These are phyloP conservation scores for Amyelois transitella DNA, from an alignment of 1,140 invertebrate genomes.

Conservation along the genomic window DNA sequence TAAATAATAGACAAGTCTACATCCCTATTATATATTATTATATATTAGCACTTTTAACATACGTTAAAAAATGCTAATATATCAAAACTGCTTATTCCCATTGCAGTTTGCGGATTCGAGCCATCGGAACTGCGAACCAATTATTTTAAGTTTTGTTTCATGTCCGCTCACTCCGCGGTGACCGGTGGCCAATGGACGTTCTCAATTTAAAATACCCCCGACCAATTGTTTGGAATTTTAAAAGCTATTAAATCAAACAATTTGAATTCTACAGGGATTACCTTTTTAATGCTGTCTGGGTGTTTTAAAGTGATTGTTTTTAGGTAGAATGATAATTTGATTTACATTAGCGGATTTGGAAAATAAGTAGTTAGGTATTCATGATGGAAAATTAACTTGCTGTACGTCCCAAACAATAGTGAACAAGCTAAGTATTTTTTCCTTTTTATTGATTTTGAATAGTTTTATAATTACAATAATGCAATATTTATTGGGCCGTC, in stretches of 20 bases:
- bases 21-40: no score
- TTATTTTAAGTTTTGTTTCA: slow-evolving; percentile 72
- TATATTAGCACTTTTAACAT: no score
- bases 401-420: no score
- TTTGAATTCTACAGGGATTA: slow-evolving; percentile 22
- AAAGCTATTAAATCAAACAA: slow-evolving; percentile 38
- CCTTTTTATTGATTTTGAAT: no score
- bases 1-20: no score
- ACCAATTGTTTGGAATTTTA: slow-evolving; percentile 39
- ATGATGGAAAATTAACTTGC: no score
- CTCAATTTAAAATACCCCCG: slow-evolving; percentile 11
- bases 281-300: background rate
- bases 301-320: slow-evolving; percentile 8
- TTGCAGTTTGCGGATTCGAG: slow-evolving; percentile 6
- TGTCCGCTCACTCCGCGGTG: slow-evolving; percentile 63
- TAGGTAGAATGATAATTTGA: background rate
- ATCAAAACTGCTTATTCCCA: slow-evolving; percentile 28
- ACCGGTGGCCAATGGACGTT: slow-evolving; percentile 55
- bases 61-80: slow-evolving; percentile 17
- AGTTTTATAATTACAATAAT: no score
- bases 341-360: background rate
- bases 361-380: background rate
- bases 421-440: no score
- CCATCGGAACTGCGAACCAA: slow-evolving; percentile 52
- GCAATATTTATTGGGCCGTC: no score